Base-by-base conservation (phyloP, 1,140 invertebrate genomes). In the Caenorhabditis briggsae region DNA sequence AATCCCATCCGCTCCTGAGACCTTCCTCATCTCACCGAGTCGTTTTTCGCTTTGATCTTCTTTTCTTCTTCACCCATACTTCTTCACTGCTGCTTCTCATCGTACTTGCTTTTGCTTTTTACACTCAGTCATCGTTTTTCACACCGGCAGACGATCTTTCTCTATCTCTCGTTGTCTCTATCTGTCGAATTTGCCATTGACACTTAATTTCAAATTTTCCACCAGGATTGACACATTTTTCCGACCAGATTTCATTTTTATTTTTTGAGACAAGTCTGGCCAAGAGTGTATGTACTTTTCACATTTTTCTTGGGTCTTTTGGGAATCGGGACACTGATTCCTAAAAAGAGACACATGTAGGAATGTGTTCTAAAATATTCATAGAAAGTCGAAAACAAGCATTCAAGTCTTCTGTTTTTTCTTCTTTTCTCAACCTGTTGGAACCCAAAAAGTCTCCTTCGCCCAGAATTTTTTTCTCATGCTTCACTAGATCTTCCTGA, bases 1-100 rank as follows among this genome's bases (percentile, higher is more conserved):
- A 78, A 78, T 78, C 70, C 33, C 33, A 33, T 33, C 33, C 33
- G 33, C 33, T 33, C 33, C 33, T 33, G 33, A 33, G 33, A 33
- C 33, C 33, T 33, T 33, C 33, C 46, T 46, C 70, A 78, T 46
- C 70, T 78, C 70, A 50, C 70, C 43, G n/a, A 78, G 70, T 78
- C 70, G 70, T 50, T 78, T 78, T 78, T 78, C 70, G 70, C 50
- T 78, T 78, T 78, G 70, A 78, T 78, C 70, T 78, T 78, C 70
- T 78, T 61, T 61, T 23, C 25, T 23, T 78, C 70, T 78, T 70
- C 5, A 20, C 46, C 65, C 23, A 53, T 50, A 14, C 46, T 46
- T 50, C 53, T n/a, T 78, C 46, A 33, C 70, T 78, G 70, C 70
- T 78, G 43, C 70, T 78, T 78, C 70, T 78, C 64, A 70, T 78